Evolutionary conservation across 2,888 invertebrate genomes (phyloP).

Genomic region (Heliconius sara): DNA sequence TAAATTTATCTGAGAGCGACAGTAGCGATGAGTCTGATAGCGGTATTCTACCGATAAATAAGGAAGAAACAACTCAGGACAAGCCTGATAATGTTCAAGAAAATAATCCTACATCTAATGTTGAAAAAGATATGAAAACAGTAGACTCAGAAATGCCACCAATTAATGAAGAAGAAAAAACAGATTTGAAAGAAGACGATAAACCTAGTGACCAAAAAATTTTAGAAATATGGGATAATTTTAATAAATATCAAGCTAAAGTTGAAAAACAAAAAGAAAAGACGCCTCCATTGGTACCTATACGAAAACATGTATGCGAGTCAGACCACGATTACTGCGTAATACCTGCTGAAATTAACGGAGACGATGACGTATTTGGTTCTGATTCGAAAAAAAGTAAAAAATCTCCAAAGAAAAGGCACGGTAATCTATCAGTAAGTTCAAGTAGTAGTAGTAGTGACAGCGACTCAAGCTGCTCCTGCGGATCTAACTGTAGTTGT

Average conservation of each 20-base stretch:
- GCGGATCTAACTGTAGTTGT: slow-evolving; percentile 93
- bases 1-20: slow-evolving; percentile 93
- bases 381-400: slow-evolving; percentile 78
- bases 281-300: slow-evolving; percentile 76
- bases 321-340: slow-evolving; percentile 92
- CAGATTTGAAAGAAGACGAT: slow-evolving; percentile 66
- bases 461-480: slow-evolving; percentile 90
- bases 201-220: slow-evolving; percentile 85
- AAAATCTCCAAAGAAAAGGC: slow-evolving; percentile 79
- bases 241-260: slow-evolving; percentile 89
- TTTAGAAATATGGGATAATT: slow-evolving; percentile 90
- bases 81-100: slow-evolving; percentile 53
- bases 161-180: slow-evolving; percentile 59
- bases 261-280: slow-evolving; percentile 84
- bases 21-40: slow-evolving; percentile 87
- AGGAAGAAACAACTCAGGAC: slow-evolving; percentile 55
- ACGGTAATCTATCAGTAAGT: slow-evolving; percentile 82
- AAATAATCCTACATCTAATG: slow-evolving; percentile 53
- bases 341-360: slow-evolving; percentile 76
- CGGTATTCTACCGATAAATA: slow-evolving; percentile 59
- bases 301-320: slow-evolving; percentile 83
- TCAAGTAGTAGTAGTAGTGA: slow-evolving; percentile 91
- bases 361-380: slow-evolving; percentile 73
- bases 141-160: slow-evolving; percentile 45
- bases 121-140: slow-evolving; percentile 43